Evolutionary conservation across 1,140 invertebrate species (phyloP).

Genomic region (Tetramorium alpestre): DNA sequence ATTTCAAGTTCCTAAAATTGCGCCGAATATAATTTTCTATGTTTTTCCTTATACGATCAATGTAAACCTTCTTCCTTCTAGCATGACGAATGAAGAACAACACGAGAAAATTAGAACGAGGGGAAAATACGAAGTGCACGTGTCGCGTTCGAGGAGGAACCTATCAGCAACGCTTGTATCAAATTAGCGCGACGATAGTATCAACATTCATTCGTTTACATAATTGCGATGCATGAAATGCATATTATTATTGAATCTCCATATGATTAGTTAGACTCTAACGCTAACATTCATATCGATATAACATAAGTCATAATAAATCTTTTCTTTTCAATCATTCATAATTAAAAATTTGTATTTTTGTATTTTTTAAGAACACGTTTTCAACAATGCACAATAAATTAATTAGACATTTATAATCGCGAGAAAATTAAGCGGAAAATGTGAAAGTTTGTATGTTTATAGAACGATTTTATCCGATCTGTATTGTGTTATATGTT

Average conservation of each 20-base stretch:
- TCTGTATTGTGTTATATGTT: not conserved
- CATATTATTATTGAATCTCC: not conserved
- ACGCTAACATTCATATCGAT: not conserved
- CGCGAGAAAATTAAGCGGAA: not conserved
- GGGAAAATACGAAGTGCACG: not conserved
- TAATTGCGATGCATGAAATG: not conserved
- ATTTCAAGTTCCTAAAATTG: slow-evolving; percentile 49
- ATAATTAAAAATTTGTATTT: not conserved
- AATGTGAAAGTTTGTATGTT: not conserved
- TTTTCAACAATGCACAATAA: not conserved
- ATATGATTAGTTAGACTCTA: not conserved
- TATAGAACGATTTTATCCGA: not conserved
- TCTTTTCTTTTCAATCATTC: not conserved
- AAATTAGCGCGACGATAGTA: slow-evolving; percentile 17
- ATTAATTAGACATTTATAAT: not conserved
- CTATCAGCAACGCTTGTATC: slow-evolving; percentile 14
- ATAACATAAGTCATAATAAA: not conserved
- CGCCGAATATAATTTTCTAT: slow-evolving; percentile 2
- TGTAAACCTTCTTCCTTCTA: slow-evolving; percentile 14
- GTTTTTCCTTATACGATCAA: not conserved
- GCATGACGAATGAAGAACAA: not conserved
- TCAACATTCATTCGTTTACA: not conserved
- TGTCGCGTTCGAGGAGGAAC: slow-evolving; percentile 29
- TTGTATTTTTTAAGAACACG: not conserved
- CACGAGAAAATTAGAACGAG: slow-evolving; percentile 1